Evolutionary conservation across 2,113 vertebrate genomes (phyloP), one percentile per base, ranked within the genome.

Genomic region (Cathartes aura): DNA sequence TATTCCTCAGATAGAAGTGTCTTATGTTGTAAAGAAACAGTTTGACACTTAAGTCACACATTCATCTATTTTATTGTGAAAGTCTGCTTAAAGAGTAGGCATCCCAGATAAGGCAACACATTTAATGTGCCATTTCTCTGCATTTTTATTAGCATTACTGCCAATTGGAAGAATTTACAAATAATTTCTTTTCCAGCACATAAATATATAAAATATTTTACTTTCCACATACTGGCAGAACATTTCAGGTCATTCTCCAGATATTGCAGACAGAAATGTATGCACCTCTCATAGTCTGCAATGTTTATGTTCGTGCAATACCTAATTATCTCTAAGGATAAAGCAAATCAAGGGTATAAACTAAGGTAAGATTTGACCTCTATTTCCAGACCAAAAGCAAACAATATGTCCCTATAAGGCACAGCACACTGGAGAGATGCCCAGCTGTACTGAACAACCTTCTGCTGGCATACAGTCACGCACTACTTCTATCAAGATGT

Each of bases 1-100:
- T 76, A 86, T 80, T 92, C 88, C 74, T 85, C 75, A 83, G 96
- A 94, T 92, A 73, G 90, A 97, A 97, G 91, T 78, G 64, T 85
- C 87, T 95, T 38, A 13, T 48, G 79, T 86, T 92, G 85, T 83
- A 95, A 36, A 0, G 5, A 91, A 95, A 93, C 56, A 45, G 43
- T 91, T 93, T 95, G 95, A 97, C 92, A 94, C 93, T 93, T 75
- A 48, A 96, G 83, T 95, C 95, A 86, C 90, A 89, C 96, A 93
- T 97, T 92, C 48, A 75, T 97, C 92, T 91, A 47, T 82, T 97
- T 92, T 55, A 90, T 80, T 50, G 82, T 36, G 5, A 70, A 93
- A 76, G 40, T 32, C 72, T 89, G 86, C 80, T 97, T 47, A 36
- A 91, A 79, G 89, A 60, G 56, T 12, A 89, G 64, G 68, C 79